Evolutionary conservation across 2,113 vertebrate species (phyloP), one percentile per base, ranked within the genome.

Genomic region (Panurus biarmicus): DNA sequence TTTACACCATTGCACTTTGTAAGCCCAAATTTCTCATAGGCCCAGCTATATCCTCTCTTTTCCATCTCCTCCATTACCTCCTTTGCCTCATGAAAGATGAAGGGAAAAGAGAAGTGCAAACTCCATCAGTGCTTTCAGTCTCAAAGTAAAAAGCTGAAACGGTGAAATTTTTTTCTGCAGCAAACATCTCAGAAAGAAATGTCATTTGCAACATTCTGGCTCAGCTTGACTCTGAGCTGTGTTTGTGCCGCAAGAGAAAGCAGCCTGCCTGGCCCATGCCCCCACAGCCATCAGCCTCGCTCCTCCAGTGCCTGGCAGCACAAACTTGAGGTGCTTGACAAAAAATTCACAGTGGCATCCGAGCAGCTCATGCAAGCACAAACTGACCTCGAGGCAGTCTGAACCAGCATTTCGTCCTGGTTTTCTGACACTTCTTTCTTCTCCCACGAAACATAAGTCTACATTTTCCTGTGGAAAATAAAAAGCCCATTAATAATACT

Each of bases 211-310:
- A 42, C 8, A 53, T 78, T 69, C 76, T 75, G 28, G 47, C 45
- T 93, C 62, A 85, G 73, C 21, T 67, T 90, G 76, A 65, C 65
- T 86, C 56, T 20, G 58, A 89, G 40, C n/a, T 70, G 1, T n/a
- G 22, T 45, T 64, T 90, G 42, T 62, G 54, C 24, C 0, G 0
- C 51, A 60, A 56, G 60, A 81, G 81, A 74, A 50, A 19, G 57
- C 28, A 81, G 40, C n/a, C 33, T 69, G 78, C 16, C 4, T 35
- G 42, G 42, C 24, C 62, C 33, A 2, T 64, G 79, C 44, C 47
- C 61, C 69, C 7, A 4, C 0, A 0, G 75, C 72, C 44, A 38
- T n/a, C 61, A 78, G 44, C 65, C 60, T n/a, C 1, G 0, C 17
- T 84, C 11, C 48, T 72, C 17, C 51, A 26, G 50, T 0, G 3